These are phyloP conservation scores for Macrotus californicus DNA, from an alignment of 2,113 vertebrate genomes.

Conservation along the genomic window DNA sequence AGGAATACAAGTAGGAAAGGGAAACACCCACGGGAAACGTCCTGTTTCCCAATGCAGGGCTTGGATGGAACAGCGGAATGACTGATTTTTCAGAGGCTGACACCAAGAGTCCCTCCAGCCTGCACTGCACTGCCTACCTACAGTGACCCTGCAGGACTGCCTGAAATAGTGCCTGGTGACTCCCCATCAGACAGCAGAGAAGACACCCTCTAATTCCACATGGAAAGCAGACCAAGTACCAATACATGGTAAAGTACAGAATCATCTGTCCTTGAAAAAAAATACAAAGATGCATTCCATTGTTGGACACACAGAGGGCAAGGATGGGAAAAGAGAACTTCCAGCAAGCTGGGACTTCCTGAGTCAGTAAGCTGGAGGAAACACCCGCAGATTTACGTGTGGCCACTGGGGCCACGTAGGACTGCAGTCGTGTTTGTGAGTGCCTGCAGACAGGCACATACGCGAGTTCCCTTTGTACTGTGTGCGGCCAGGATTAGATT, in stretches of 20 bases:
- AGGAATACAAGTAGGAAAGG: background rate
- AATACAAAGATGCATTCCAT: background rate
- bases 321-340: background rate
- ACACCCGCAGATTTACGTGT: rapidly evolving
- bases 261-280: background rate
- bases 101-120: background rate
- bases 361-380: background rate
- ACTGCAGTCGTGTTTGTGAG: background rate
- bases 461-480: background rate
- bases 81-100: background rate
- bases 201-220: background rate
- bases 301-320: background rate
- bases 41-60: background rate
- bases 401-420: background rate
- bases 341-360: background rate
- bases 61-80: background rate
- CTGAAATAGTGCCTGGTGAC: background rate
- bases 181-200: background rate
- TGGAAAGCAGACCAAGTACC: background rate
- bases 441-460: background rate
- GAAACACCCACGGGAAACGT: rapidly evolving
- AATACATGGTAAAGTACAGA: background rate
- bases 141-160: background rate
- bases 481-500: background rate
- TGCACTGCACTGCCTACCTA: background rate